A percentile compares a stretch with the other conserved stretches of the same genome.
These are phyloP conservation scores for Eriocheir sinensis DNA, from an alignment of 1,140 invertebrate species.

Conservation along the genomic window DNA sequence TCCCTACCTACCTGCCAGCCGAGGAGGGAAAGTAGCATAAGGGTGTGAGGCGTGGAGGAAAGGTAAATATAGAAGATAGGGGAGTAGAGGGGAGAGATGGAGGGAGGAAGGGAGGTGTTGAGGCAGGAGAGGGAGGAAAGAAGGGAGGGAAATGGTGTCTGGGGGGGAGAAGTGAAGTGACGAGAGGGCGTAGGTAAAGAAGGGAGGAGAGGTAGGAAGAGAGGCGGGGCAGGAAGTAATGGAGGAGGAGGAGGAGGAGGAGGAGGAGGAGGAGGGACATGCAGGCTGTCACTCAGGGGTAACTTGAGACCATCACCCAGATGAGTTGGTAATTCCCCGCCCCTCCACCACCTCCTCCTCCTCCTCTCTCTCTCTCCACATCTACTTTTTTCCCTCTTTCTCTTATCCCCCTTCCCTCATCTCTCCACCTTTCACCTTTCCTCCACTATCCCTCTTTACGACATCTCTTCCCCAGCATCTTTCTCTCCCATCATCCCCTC, in stretches of 20 bases:
- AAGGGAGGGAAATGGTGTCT: background rate
- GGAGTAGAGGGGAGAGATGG: background rate
- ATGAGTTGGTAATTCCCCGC: constrained; percentile 65
- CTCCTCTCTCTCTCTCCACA: background rate
- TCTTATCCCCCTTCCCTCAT: background rate
- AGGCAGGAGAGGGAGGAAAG: background rate
- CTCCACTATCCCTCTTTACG: background rate
- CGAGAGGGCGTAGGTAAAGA: background rate
- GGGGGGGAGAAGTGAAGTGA: background rate
- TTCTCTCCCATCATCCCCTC: background rate
- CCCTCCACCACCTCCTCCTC: background rate
- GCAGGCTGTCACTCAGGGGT: constrained; percentile 70
- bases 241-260: constrained; percentile 12
- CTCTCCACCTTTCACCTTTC: background rate
- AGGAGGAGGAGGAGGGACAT: constrained; percentile 37
- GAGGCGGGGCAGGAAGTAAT: background rate
- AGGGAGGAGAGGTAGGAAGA: background rate
- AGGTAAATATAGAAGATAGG: background rate
- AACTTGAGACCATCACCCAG: constrained; percentile 71
- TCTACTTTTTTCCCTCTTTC: background rate
- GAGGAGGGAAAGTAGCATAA: background rate
- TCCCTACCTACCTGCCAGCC: background rate
- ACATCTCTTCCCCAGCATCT: background rate
- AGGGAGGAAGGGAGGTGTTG: background rate
- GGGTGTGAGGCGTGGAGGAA: constrained; percentile 23